These are phyloP conservation scores for Spheniscus mendiculus DNA, from an alignment of 2,113 vertebrate genomes.

Conservation along the genomic window DNA sequence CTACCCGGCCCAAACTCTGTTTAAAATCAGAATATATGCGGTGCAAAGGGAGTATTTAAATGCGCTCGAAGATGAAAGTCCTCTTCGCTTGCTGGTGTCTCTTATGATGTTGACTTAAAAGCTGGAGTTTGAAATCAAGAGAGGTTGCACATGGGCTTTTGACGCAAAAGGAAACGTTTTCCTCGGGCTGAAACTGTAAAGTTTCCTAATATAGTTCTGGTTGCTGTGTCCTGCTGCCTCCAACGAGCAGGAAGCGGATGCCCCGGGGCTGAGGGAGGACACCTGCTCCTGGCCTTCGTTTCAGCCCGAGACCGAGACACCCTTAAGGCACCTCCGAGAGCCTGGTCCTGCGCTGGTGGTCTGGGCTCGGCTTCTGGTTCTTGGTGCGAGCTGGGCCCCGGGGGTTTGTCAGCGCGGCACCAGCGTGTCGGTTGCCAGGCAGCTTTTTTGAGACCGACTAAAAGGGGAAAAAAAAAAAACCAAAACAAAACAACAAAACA, in stretches of 20 bases:
- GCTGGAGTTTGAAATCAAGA: neutral
- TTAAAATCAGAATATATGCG: rapidly evolving
- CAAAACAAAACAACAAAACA: no score
- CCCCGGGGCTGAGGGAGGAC: neutral
- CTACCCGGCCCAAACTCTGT: neutral
- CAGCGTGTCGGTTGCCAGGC: neutral
- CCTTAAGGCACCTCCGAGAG: neutral
- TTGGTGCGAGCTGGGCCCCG: neutral
- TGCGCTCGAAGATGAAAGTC: neutral
- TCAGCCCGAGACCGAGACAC: rapidly evolving
- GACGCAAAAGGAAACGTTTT: neutral
- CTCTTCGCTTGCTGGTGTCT: neutral
- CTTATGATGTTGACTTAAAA: neutral
- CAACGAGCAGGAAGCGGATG: neutral
- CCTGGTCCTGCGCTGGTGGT: neutral
- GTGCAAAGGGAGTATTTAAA: neutral
- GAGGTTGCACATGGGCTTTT: neutral
- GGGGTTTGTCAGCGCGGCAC: neutral
- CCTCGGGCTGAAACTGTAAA: neutral
- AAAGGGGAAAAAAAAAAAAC: neutral
- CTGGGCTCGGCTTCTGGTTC: neutral
- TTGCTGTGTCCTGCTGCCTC: neutral
- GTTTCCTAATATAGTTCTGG: neutral
- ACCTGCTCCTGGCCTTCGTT: neutral
- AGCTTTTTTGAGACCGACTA: neutral